These are phyloP conservation scores for Hydrozoanthus gracilis DNA, from an alignment of 92 coral and sea anemone genomes.

Conservation along the genomic window DNA sequence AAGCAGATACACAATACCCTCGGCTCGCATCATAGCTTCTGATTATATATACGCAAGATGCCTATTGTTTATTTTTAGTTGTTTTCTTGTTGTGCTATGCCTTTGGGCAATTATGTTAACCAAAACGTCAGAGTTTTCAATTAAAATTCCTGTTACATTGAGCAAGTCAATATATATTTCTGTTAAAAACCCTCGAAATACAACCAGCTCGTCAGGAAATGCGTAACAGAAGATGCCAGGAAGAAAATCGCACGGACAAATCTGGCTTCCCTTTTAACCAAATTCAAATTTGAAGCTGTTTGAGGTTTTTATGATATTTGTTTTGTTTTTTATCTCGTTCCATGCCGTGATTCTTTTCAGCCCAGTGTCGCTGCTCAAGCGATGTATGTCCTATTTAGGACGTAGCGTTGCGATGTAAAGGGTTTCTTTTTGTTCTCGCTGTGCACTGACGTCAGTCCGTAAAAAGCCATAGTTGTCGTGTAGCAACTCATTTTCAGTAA, in stretches of 20 bases:
- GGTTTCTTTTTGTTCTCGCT: slow-evolving; percentile 20
- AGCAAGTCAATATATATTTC: slow-evolving; percentile 2
- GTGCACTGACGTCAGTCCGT: slow-evolving; percentile 38
- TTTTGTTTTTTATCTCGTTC: slow-evolving; percentile 4
- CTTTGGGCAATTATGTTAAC: slow-evolving; percentile 35
- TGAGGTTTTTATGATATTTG: background rate
- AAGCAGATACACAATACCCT: slow-evolving; percentile 17
- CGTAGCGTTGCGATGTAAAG: background rate
- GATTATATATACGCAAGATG: slow-evolving; percentile 17
- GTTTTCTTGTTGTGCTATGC: slow-evolving; percentile 9
- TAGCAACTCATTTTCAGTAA: background rate
- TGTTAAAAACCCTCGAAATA: background rate
- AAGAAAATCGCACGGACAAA: background rate
- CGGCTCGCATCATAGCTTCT: background rate
- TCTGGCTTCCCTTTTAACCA: background rate
- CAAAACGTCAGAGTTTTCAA: slow-evolving; percentile 22
- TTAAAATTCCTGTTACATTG: slow-evolving; percentile 44
- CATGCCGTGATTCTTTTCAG: slow-evolving; percentile 20
- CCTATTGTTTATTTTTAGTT: slow-evolving; percentile 37
- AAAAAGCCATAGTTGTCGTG: background rate
- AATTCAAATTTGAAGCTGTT: background rate
- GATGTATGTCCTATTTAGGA: slow-evolving; percentile 23
- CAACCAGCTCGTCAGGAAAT: slow-evolving; percentile 7
- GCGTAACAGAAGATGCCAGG: slow-evolving; percentile 12
- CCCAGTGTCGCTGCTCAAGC: background rate